Conservation (phyloP, 64 coral and sea anemone species). For the Montipora cactus region DNA sequence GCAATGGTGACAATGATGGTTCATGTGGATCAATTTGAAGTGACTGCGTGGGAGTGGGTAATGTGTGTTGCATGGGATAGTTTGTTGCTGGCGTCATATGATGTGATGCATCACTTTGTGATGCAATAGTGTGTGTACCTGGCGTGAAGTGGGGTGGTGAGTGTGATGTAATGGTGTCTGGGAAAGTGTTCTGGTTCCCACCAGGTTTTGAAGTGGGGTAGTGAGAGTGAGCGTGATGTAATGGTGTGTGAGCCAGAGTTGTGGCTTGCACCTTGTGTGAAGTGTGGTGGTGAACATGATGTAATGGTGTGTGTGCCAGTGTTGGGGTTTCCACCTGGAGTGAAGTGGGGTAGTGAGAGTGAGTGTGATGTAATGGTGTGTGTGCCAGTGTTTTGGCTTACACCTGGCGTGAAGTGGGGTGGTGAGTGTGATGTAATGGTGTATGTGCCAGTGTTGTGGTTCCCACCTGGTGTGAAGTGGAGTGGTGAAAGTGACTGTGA, state of each 20-base stretch:
- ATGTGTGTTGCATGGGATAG: not conserved
- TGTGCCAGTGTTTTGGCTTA: too few species aligned
- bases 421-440: too few species aligned
- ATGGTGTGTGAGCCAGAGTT: too few species aligned
- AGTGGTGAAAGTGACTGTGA: too few species aligned
- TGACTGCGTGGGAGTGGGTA: not conserved
- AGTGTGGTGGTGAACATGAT: too few species aligned
- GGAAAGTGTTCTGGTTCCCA: not conserved
- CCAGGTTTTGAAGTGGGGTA: not conserved
- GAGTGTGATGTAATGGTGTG: too few species aligned
- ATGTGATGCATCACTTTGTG: not conserved
- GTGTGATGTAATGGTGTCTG: not conserved
- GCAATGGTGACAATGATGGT: slow-evolving; percentile 4
- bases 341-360: too few species aligned
- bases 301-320: not conserved
- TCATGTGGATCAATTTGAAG: not conserved
- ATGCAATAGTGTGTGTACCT: not conserved
- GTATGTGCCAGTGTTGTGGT: too few species aligned
- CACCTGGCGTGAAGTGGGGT: too few species aligned
- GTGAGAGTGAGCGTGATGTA: too few species aligned
- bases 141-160: not conserved
- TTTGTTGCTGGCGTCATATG: not conserved
- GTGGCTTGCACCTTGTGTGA: too few species aligned
- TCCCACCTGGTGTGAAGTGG: too few species aligned
- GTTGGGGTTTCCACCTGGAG: not conserved